Conservation (phyloP, 1,140 invertebrate species). For the Drosophila truncata region DNA sequence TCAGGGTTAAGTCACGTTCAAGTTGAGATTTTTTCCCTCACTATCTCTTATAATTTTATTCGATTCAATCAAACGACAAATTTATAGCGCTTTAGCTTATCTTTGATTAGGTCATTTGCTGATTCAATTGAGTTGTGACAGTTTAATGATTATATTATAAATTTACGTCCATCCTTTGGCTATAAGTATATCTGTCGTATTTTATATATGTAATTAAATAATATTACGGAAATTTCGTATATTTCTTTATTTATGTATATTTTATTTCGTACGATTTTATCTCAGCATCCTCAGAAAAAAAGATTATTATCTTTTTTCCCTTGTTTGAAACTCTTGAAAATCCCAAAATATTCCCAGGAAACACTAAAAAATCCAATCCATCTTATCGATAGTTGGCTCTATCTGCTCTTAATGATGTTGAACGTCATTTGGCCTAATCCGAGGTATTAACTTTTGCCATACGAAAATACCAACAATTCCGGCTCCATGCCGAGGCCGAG, state of each 20-base stretch:
- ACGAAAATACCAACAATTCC: slow-evolving; percentile 49
- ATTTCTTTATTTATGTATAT: background rate
- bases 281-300: background rate
- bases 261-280: background rate
- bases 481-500: slow-evolving; percentile 1
- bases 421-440: slow-evolving; percentile 44
- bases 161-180: background rate
- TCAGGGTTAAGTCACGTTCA: slow-evolving; percentile 1
- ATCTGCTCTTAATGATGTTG: slow-evolving; percentile 1
- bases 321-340: too few species aligned
- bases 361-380: slow-evolving; percentile 9
- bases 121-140: background rate
- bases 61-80: background rate
- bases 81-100: background rate
- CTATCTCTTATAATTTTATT: slow-evolving; percentile 2
- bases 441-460: slow-evolving; percentile 45
- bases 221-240: background rate
- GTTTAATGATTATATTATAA: background rate
- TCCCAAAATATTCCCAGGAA: slow-evolving; percentile 1
- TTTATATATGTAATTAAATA: too few species aligned
- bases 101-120: background rate
- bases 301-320: background rate
- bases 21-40: slow-evolving; percentile 10
- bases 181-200: background rate
- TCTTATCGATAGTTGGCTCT: slow-evolving; percentile 4